phyloP scores from a whole-genome alignment of 2,113 vertebrate genomes.

The Nyctereutes procyonoides region DNA sequence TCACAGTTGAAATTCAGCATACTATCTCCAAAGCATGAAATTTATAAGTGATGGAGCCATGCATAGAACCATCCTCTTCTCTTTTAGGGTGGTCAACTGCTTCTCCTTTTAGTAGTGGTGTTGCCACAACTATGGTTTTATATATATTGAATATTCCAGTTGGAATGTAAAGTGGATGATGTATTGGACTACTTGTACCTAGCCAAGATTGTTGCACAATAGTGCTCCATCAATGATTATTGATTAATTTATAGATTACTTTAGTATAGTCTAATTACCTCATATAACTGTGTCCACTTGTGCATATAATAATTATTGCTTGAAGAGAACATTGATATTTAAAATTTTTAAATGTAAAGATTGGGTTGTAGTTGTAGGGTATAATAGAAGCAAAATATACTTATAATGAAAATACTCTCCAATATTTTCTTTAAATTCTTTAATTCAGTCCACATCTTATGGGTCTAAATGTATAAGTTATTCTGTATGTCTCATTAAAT shows the following conservation, averaged over 20 bases:
- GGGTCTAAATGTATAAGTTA: background rate
- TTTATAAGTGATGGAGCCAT: background rate
- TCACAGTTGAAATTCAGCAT: background rate
- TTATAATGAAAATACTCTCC: background rate
- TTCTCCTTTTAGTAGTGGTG: background rate
- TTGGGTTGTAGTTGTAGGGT: conserved; percentile 27
- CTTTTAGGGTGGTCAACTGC: background rate
- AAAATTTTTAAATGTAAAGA: conserved; percentile 45
- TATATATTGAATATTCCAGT: background rate
- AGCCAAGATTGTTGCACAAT: background rate
- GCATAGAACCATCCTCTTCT: background rate
- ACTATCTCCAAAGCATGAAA: background rate
- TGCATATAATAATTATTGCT: conserved; percentile 66
- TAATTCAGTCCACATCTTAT: background rate
- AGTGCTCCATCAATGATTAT: conserved; percentile 56
- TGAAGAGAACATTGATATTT: conserved; percentile 63
- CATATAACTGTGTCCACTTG: conserved; percentile 58
- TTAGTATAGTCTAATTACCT: conserved; percentile 60
- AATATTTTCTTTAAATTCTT: background rate
- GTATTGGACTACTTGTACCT: background rate
- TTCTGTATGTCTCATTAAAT: background rate
- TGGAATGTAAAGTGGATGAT: background rate
- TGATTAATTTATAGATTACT: conserved; percentile 63
- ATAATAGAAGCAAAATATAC: background rate
- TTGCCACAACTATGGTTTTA: background rate